phyloP scores from a whole-genome alignment of 2,113 vertebrate species.

The Thomomys bottae region DNA sequence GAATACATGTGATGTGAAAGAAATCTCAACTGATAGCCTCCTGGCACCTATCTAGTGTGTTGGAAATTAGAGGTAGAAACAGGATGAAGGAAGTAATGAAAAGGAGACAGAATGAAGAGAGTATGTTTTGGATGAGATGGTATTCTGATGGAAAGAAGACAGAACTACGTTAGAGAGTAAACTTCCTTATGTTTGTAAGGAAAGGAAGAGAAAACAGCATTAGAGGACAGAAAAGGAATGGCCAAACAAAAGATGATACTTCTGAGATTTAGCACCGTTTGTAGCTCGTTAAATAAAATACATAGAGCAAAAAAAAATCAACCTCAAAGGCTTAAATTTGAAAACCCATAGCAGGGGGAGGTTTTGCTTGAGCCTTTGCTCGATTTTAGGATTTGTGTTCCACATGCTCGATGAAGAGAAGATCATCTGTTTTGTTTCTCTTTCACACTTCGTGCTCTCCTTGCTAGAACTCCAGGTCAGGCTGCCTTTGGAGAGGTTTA shows the following conservation, averaged over 20 bases:
- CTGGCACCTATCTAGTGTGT: not conserved
- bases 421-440: not conserved
- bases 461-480: constrained; percentile 31
- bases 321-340: not conserved
- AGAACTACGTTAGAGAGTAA: not conserved
- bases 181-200: constrained; percentile 22
- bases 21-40: not conserved
- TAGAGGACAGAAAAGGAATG: not conserved
- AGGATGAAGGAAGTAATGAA: not conserved
- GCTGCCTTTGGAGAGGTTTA: not conserved
- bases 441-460: not conserved
- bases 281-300: not conserved
- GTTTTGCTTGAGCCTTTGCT: not conserved
- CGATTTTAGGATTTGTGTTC: not conserved
- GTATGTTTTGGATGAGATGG: not conserved
- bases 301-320: constrained; percentile 24
- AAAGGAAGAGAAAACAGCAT: not conserved
- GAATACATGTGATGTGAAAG: not conserved
- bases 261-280: not conserved
- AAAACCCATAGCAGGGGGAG: not conserved
- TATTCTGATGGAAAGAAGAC: not conserved
- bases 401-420: not conserved
- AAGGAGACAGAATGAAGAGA: not conserved
- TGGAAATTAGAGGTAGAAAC: not conserved
- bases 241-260: not conserved